A percentile compares a stretch with the other conserved stretches of the same genome.
phyloP scores from a whole-genome alignment of 2,113 vertebrate genomes.

The Python bivittatus region DNA sequence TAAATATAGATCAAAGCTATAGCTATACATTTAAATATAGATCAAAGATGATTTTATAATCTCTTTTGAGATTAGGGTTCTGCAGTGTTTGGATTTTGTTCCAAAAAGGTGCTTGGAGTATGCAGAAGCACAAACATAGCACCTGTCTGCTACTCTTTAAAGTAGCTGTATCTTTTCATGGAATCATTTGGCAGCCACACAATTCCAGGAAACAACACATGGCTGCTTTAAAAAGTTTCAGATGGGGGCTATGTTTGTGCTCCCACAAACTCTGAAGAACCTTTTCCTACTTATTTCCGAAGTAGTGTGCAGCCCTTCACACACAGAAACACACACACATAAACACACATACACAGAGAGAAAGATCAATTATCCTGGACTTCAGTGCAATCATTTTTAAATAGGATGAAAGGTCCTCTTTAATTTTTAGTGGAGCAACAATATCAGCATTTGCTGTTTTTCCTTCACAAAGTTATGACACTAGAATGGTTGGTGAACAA shows the following conservation, averaged over 20 bases:
- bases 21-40: slow-evolving; percentile 25
- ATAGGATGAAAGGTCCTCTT: not conserved
- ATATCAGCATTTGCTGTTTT: not conserved
- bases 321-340: not conserved
- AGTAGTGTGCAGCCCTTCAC: not conserved
- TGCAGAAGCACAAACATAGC: not conserved
- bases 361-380: not conserved
- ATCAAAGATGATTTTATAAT: slow-evolving; percentile 5
- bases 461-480: not conserved
- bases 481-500: slow-evolving; percentile 46
- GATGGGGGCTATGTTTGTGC: not conserved
- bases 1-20: slow-evolving; percentile 41
- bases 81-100: not conserved
- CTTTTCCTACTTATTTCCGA: not conserved
- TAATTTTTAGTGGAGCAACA: not conserved
- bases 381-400: not conserved
- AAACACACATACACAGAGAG: not conserved
- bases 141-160: not conserved
- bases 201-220: not conserved
- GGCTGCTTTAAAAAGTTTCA: not conserved
- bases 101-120: not conserved
- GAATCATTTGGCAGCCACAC: not conserved
- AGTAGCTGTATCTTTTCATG: not conserved
- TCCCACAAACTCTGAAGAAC: not conserved
- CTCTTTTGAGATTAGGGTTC: not conserved